These are phyloP conservation scores for Volucella inflata DNA, from an alignment of 2,888 invertebrate genomes.

Conservation along the genomic window DNA sequence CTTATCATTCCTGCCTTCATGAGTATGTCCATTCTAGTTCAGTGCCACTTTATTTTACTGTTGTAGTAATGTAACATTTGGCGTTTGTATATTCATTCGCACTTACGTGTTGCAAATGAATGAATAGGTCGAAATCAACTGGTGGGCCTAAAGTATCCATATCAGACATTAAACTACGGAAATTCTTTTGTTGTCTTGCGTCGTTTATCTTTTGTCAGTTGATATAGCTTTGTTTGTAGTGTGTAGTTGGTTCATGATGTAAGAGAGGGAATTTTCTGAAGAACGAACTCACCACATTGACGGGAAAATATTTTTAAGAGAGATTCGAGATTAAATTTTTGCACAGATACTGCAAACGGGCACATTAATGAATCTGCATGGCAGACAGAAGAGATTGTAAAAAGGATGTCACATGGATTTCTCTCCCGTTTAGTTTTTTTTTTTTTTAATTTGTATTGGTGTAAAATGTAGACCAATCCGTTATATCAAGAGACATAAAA, in stretches of 20 bases:
- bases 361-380: background rate
- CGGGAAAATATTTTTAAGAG: conserved; percentile 14
- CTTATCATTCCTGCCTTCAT: conserved; percentile 24
- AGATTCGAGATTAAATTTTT: conserved; percentile 9
- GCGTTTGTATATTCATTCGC: too few species aligned
- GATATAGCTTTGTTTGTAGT: conserved; percentile 11
- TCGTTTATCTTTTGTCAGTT: conserved; percentile 13
- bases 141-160: conserved; percentile 44
- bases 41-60: background rate
- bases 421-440: too few species aligned
- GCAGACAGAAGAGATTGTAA: too few species aligned
- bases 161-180: conserved; percentile 29
- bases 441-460: too few species aligned
- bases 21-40: background rate
- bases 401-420: too few species aligned
- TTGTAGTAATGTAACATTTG: too few species aligned
- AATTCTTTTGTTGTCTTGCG: conserved; percentile 18
- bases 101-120: background rate
- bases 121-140: conserved; percentile 73
- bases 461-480: too few species aligned
- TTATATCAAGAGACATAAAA: too few species aligned
- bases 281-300: conserved; percentile 22
- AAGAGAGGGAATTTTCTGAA: conserved; percentile 10
- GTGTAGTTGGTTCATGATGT: background rate
- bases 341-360: conserved; percentile 37